phyloP scores from a whole-genome alignment of 2,113 vertebrate species.

The Silurus glanis region DNA sequence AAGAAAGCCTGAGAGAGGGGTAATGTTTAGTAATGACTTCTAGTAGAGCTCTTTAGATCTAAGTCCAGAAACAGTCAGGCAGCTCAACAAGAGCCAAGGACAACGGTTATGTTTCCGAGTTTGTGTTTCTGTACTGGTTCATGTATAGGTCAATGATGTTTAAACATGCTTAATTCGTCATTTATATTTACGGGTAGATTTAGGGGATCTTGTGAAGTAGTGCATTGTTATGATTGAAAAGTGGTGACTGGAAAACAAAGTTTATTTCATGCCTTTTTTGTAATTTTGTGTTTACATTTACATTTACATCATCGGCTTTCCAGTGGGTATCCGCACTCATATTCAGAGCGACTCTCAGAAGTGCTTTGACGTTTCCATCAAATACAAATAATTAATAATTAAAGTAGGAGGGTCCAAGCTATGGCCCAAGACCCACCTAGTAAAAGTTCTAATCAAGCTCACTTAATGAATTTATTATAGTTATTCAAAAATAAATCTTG shows the following conservation, averaged over 20 bases:
- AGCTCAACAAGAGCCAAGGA: constrained; percentile 6
- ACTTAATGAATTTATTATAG: neutral
- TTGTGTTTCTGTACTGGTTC: neutral
- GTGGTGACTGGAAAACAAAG: neutral
- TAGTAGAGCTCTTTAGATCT: constrained; percentile 11
- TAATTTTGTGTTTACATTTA: neutral
- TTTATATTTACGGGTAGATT: neutral
- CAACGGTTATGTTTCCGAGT: neutral
- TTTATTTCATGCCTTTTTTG: neutral
- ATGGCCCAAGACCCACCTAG: neutral
- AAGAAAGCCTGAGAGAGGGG: neutral
- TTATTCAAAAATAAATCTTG: neutral
- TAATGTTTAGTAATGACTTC: neutral
- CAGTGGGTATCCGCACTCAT: too few species aligned
- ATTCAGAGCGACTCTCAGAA: neutral
- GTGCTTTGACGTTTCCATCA: neutral
- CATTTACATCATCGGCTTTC: neutral
- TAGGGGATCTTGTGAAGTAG: neutral
- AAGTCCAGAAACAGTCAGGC: constrained; percentile 3
- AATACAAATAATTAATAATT: too few species aligned
- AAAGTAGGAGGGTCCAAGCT: neutral
- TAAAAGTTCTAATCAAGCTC: neutral
- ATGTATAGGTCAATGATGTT: neutral
- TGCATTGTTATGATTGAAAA: neutral
- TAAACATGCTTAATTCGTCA: neutral